Evolutionary conservation across 2,888 invertebrate genomes (phyloP), one percentile per base, ranked within the genome.

Genomic region (Erebia aethiops): DNA sequence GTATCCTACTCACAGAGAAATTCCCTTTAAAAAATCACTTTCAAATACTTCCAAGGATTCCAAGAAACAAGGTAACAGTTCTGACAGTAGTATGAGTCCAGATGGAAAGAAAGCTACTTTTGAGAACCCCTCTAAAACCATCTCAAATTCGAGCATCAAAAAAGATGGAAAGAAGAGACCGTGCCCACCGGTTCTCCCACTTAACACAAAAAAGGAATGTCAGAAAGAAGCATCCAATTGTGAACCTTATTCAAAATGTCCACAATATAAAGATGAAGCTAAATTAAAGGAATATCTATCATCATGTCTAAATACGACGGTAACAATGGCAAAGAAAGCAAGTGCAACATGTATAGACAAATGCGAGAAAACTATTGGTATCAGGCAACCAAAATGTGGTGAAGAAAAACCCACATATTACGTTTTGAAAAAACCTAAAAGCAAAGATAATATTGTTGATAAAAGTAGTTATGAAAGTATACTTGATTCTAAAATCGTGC

Each of bases 341-440:
- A 72, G 72, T 41, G 66, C 69, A 16, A 43, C 71, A 54, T 76
- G 75, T 60, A n/a, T 63, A 18, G 73, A 64, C n/a, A 76, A 70
- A 67, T 71, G 72, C 43, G 76, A 77, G 57, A 68, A 68, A 43
- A 72, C 69, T 2, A 78, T 78, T 41, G 78, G 77, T n/a, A 63
- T 77, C 0, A 74, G 69, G 68, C 71, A 71, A 67, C 71, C 76
- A 11, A 71, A 73, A 43, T 74, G 74, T 56, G 73, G 74, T 11
- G 69, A 74, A 13, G 77, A 77, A 54, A 79, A 77, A 67, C 74
- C 77, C 7, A 72, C 72, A n/a, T 77, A 71, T 51, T 77, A 76
- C 66, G 68, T 74, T 8, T 64, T 77, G 43, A 74, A 77, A 49
- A 79, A 76, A 71, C 71, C 71, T 16, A 77, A 70, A 61, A 71